Evolutionary conservation across 2,797 vertebrate genomes (phyloP), one percentile per base, ranked within the genome.

Genomic region (Characodon lateralis): DNA sequence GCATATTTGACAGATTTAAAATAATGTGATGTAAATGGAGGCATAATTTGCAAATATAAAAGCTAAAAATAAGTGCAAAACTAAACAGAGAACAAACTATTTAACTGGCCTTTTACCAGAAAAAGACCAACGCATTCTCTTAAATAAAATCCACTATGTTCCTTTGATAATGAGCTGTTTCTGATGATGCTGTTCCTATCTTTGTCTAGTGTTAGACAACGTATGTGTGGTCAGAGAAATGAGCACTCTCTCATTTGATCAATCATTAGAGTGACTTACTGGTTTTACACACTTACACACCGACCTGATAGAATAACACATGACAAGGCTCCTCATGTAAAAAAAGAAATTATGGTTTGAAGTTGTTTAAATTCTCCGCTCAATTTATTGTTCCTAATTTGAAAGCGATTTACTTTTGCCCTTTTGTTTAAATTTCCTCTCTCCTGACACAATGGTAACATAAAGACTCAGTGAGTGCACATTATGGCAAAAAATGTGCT

Each of bases 281-380:
- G 82, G 73, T 87, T 85, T 90, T 90, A n/a, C n/a, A n/a, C n/a
- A n/a, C n/a, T n/a, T n/a, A 77, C 55, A 74, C 79, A 84, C 81
- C 56, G 76, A 85, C 85, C 80, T 82, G 71, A 66, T 65, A 59
- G 63, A 76, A 74, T 68, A 70, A 82, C 70, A 73, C 28, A 43
- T 2, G 70, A 76, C 74, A 72, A 71, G 70, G 46, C 51, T 76
- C 50, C 78, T 74, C 41, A 35, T 85, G 78, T 82, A 84, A 88
- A 88, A 90, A 93, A 91, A 61, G 5, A 14, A 41, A 72, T 68
- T 76, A 74, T 70, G 70, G 56, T 63, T 80, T 53, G 59, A 85
- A 87, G 82, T 73, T 84, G 63, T 71, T 22, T 56, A 77, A 86
- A 87, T 22, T 76, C 71, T 9, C 81, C 46, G 80, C 85, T 90